phyloP scores from a whole-genome alignment of 1,140 invertebrate species.

The Heterodera schachtii region DNA sequence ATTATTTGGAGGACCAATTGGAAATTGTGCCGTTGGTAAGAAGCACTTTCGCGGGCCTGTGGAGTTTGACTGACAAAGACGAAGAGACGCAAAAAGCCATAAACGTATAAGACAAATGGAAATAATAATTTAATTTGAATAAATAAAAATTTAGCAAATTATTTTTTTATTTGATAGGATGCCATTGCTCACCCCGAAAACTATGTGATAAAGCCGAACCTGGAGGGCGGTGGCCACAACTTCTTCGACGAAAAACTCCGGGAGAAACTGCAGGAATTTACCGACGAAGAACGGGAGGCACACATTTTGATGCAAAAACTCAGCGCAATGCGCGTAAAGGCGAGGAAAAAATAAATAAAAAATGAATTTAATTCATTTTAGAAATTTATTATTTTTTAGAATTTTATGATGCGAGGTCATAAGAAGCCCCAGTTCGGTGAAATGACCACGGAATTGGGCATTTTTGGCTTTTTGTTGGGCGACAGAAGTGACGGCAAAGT shows the following conservation, averaged over 20 bases:
- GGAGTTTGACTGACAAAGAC: not conserved
- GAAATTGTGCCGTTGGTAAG: conserved; percentile 61
- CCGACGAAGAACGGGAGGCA: not conserved
- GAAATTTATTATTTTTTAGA: not conserved
- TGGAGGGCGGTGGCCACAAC: not conserved
- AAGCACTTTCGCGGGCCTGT: not conserved
- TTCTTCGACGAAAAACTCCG: not conserved
- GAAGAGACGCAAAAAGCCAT: not conserved
- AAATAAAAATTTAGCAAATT: not conserved
- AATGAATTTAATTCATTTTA: not conserved
- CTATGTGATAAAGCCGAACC: not conserved
- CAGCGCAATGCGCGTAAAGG: not conserved
- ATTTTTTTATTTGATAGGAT: not conserved
- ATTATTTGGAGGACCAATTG: not conserved
- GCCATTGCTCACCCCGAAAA: not conserved
- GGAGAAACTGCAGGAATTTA: not conserved
- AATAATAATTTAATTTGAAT: not conserved
- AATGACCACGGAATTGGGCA: not conserved
- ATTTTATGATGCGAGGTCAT: too few species aligned
- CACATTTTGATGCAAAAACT: conserved; percentile 4
- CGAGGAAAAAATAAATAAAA: not conserved
- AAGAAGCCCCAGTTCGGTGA: not conserved
- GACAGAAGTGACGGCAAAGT: not conserved
- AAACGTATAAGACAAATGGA: not conserved
- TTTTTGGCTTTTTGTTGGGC: not conserved